Percentiles rank a stretch among this genome's conserved stretches.
phyloP scores from a whole-genome alignment of 2,797 vertebrate species.

The Lithobates pipiens region DNA sequence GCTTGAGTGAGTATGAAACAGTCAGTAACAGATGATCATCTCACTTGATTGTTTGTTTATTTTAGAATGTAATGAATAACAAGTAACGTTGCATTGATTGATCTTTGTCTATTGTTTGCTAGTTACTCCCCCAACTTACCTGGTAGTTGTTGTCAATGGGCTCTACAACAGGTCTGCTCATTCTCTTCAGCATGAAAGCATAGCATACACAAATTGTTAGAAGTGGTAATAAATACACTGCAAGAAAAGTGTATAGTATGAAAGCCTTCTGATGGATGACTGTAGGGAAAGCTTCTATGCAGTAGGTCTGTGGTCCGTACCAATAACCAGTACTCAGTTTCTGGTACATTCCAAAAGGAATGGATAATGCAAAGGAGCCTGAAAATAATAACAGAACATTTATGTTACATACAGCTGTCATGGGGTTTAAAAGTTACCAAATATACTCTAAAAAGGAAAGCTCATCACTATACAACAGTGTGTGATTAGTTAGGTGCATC shows the following conservation, averaged over 20 bases:
- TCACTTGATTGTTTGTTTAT: too few species aligned
- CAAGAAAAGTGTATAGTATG: conserved; percentile 68
- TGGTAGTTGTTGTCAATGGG: conserved; percentile 66
- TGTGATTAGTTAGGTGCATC: not conserved
- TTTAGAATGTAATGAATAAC: not conserved
- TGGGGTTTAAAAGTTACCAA: not conserved
- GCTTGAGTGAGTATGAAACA: too few species aligned
- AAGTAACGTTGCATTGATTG: not conserved
- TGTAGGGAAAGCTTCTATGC: conserved; percentile 66
- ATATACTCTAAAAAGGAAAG: not conserved
- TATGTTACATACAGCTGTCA: not conserved
- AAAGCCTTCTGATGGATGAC: conserved; percentile 63
- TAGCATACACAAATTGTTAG: conserved; percentile 67
- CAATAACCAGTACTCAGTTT: conserved; percentile 66
- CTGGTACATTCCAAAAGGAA: conserved; percentile 67
- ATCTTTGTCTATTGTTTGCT: not conserved
- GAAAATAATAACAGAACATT: conserved; percentile 2
- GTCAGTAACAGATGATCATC: too few species aligned
- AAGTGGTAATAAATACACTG: conserved; percentile 67
- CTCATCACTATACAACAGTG: too few species aligned
- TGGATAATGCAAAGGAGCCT: conserved; percentile 66
- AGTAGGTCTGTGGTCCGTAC: conserved; percentile 69
- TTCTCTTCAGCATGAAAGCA: conserved; percentile 64
- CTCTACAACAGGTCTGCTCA: conserved; percentile 64
- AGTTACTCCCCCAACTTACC: conserved; percentile 35